Conservation (phyloP, 1,140 invertebrate species). For the Eumaeus atala region DNA sequence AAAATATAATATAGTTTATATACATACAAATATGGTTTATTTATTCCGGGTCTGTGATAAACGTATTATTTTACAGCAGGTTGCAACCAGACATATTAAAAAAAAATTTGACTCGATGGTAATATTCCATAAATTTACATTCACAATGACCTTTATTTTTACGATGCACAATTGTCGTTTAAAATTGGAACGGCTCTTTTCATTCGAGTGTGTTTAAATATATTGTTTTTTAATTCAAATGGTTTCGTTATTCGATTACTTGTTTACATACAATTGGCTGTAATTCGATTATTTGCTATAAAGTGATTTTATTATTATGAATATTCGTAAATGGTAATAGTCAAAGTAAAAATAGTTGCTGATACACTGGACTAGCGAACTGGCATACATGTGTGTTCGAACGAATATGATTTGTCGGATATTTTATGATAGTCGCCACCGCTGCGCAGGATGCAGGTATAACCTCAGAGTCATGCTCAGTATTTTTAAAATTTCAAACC, state of each 20-base stretch:
- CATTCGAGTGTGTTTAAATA: not conserved
- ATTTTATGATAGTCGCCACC: no score
- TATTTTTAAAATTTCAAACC: no score
- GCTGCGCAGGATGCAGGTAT: no score
- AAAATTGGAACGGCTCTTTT: conserved; percentile 3
- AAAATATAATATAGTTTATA: not conserved
- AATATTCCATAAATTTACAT: conserved; percentile 10
- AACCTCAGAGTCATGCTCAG: no score
- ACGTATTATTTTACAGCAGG: not conserved
- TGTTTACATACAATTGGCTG: not conserved
- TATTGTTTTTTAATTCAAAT: not conserved
- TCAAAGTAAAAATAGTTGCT: no score
- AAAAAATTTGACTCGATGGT: not conserved
- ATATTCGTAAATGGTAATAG: no score
- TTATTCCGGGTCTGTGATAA: not conserved
- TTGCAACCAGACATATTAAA: conserved; percentile 3
- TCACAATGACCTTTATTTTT: not conserved
- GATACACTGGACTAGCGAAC: no score
- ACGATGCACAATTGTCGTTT: conserved; percentile 4
- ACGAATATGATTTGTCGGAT: no score
- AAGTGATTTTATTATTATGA: no score
- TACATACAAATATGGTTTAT: conserved; percentile 1
- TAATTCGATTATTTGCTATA: not conserved
- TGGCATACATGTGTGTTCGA: no score
- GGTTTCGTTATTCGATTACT: conserved; percentile 1